Evolutionary conservation across 2,797 vertebrate genomes (phyloP).

Genomic region (Propithecus perrieri): DNA sequence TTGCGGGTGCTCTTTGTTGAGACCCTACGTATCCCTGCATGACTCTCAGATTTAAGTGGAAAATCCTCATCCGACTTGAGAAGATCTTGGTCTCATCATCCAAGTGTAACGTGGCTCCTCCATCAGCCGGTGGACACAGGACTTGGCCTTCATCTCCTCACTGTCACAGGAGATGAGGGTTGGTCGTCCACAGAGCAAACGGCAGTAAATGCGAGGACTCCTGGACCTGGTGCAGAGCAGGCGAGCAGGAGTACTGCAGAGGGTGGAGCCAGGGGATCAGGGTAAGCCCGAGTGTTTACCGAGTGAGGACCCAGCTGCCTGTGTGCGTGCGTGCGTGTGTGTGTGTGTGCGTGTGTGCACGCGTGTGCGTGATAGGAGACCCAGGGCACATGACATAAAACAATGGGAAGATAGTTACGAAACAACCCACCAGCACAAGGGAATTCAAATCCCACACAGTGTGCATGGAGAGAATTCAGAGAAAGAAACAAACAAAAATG

Average conservation of each 20-base stretch:
- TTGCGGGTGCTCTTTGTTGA: too few relatives aligned
- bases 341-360: too few relatives aligned
- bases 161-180: background rate
- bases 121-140: background rate
- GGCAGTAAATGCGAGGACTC: background rate
- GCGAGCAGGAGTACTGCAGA: background rate
- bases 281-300: background rate
- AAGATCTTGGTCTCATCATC: conserved; percentile 37
- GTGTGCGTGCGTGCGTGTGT: too few relatives aligned
- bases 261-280: background rate
- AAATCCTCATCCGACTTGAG: conserved; percentile 33
- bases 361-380: background rate
- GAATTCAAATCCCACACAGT: background rate
- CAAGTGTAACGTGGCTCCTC: conserved; percentile 5
- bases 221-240: background rate
- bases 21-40: background rate
- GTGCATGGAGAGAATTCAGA: background rate
- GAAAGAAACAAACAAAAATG: background rate
- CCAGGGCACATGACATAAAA: background rate
- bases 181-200: background rate
- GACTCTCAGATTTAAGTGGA: conserved; percentile 40
- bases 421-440: background rate
- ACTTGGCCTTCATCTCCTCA: background rate
- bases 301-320: background rate
- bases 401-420: background rate